Percentiles rank a stretch among this genome's conserved stretches.
Conservation (phyloP, 2,888 invertebrate species). For the Tetragonisca angustula region DNA sequence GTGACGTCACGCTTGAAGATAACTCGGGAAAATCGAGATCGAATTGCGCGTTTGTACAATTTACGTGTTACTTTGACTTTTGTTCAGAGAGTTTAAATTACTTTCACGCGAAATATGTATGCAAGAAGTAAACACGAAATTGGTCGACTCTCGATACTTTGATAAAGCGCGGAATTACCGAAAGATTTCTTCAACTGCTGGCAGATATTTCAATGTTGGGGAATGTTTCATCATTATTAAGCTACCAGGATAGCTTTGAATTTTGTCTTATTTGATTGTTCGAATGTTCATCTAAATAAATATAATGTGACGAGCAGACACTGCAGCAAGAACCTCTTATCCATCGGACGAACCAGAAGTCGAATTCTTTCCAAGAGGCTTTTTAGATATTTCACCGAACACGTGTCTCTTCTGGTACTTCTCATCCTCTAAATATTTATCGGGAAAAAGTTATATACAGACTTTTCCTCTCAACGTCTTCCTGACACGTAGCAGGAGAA, state of each 20-base stretch:
- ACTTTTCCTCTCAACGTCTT: not conserved
- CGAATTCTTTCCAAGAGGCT: constrained; percentile 13
- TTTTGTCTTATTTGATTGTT: not conserved
- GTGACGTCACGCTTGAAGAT: not conserved
- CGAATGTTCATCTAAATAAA: constrained; percentile 2
- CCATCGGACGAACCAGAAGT: constrained; percentile 34
- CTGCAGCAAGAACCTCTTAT: not conserved
- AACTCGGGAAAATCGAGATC: not conserved
- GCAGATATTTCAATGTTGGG: not conserved
- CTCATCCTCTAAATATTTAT: constrained; percentile 35
- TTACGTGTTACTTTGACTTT: not conserved
- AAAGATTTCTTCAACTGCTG: not conserved
- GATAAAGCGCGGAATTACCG: not conserved
- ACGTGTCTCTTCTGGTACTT: constrained; percentile 32
- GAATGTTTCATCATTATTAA: not conserved
- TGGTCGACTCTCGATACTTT: not conserved
- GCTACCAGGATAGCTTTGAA: not conserved
- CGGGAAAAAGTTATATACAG: not conserved
- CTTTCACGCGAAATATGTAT: not conserved
- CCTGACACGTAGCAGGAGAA: not conserved
- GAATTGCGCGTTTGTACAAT: not conserved
- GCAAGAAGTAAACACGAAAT: not conserved
- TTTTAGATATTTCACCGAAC: constrained; percentile 19
- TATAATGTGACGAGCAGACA: constrained; percentile 18
- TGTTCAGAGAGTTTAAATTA: not conserved